Base-by-base conservation (phyloP, 1,140 invertebrate species). In the Orussus abietinus region DNA sequence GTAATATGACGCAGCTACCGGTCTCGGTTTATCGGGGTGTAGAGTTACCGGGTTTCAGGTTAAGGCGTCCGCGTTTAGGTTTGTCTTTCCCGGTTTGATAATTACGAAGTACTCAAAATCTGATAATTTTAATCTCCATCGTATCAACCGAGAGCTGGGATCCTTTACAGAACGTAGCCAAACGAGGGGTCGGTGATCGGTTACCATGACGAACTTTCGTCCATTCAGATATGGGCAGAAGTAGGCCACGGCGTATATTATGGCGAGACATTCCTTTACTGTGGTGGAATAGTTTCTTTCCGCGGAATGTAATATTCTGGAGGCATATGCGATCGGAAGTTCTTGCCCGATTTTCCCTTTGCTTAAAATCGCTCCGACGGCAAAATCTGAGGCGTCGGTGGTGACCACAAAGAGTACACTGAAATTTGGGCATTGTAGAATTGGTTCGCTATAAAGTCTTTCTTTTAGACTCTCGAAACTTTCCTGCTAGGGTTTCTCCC, bases 141-240 rank as follows among this genome's bases (percentile, higher is more conserved):
- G 34, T 1, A 58, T 52, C 9, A 45, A 11, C 29, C 47, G 15
- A 11, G 38, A 38, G 1, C 42, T 31, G 1, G 38, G 43, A 38
- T 45, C 52, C 34, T 62, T 66, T 0, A 64, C 51, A 1, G 47
- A 45, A 12, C 43, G 45, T 4, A 75, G 39, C 56, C 59, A 75
- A 14, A 34, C 46, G 5, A 71, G 43, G 1, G 61, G 51, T 21
- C 31, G 51, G 33, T 74, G 67, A 38, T 75, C 71, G 0, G 63
- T 72, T 15, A 58, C 34, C 3, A 72, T 49, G 0, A 12, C 55
- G 28, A 75, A 12, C 14, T 55, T 42, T 0, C 19, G 13, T 13
- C 49, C 44, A 29, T 38, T 49, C 0, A 52, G 14, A 32, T 54
- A 54, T 3, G 38, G 35, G n/a, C 51, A 22, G 18, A 53, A 51